These are phyloP conservation scores for Drosophila auraria DNA, from an alignment of 1,140 invertebrate genomes.

Conservation along the genomic window DNA sequence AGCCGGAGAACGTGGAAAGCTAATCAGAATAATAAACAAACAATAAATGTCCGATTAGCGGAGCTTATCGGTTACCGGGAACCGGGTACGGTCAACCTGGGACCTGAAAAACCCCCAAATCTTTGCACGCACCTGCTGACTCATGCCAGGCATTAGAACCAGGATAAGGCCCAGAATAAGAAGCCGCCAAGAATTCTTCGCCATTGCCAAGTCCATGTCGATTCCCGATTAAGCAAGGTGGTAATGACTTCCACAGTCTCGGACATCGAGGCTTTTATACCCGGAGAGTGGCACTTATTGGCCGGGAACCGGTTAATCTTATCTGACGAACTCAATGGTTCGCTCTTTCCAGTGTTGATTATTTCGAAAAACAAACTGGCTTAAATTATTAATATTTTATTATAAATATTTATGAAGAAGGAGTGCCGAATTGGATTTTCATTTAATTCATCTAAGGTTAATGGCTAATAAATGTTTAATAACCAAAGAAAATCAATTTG, in stretches of 20 bases:
- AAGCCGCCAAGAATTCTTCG: conserved; percentile 12
- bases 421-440: no score
- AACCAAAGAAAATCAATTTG: neutral
- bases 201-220: conserved; percentile 29
- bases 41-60: conserved; percentile 27
- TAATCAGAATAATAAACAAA: conserved; percentile 10
- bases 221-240: conserved; percentile 3
- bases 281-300: neutral
- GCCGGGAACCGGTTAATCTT: conserved; percentile 10
- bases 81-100: neutral
- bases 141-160: conserved; percentile 16
- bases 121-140: conserved; percentile 39
- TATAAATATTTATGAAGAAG: neutral
- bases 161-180: conserved; percentile 3
- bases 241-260: conserved; percentile 12
- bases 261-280: conserved; percentile 30
- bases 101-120: neutral
- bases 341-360: conserved; percentile 10
- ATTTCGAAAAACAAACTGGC: neutral
- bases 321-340: conserved; percentile 4
- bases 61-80: neutral
- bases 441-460: neutral
- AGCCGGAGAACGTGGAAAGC: conserved; percentile 9
- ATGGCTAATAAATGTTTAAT: no score
- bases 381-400: no score